A percentile compares a stretch with the other conserved stretches of the same genome.
These are phyloP conservation scores for Vicugna pacos DNA, from an alignment of 2,113 vertebrate species.

Conservation along the genomic window DNA sequence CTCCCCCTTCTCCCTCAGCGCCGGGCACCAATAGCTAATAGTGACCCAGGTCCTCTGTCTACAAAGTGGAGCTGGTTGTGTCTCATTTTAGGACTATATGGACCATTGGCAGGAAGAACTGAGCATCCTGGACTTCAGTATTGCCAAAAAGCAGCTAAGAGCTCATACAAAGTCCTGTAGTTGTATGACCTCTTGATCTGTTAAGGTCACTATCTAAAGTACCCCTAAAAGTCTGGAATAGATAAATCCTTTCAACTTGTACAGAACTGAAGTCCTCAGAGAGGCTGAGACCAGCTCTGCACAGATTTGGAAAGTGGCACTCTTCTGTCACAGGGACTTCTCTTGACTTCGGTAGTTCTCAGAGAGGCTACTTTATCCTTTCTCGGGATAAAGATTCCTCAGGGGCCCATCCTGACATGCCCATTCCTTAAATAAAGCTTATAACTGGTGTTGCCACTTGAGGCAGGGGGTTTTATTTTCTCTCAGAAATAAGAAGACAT, in stretches of 20 bases:
- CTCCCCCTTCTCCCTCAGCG: neutral
- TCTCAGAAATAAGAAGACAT: neutral
- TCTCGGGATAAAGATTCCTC: neutral
- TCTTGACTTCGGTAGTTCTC: neutral
- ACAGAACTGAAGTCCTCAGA: neutral
- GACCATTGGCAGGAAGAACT: too few species aligned
- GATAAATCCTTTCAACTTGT: neutral
- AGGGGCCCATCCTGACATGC: neutral
- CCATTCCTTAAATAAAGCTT: neutral
- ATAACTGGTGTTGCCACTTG: neutral
- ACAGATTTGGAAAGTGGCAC: neutral
- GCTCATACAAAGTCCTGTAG: neutral
- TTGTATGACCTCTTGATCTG: neutral
- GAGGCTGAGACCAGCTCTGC: neutral
- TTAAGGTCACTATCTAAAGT: neutral
- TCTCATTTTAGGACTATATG: neutral
- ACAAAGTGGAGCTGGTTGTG: neutral
- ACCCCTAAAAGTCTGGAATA: neutral
- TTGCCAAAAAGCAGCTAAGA: neutral
- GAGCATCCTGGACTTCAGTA: neutral
- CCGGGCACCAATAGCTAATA: neutral
- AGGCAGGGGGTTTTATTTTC: neutral
- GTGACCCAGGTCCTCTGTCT: neutral
- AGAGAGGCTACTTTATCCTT: neutral
- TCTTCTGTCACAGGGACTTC: neutral